Percentiles rank a stretch among this genome's conserved stretches.
phyloP scores from a whole-genome alignment of 1,140 invertebrate species.

The roundworm (Caenorhabditis elegans) region WBcel235 BX284602.5:8236001-8236500 shows the following conservation, averaged over 20 bases:
- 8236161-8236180: slow-evolving; percentile 62
- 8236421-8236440: slow-evolving; percentile 97
- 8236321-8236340: slow-evolving; percentile 97
- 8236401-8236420: slow-evolving; percentile 65
- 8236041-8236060: slow-evolving; percentile 83
- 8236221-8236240: slow-evolving; percentile 76
- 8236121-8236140: background rate
- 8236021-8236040: slow-evolving; percentile 92
- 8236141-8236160: background rate
- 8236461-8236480: slow-evolving; percentile 97
- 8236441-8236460: slow-evolving; percentile 96
- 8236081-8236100: slow-evolving; percentile 90
- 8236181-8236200: slow-evolving; percentile 66
- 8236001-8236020: slow-evolving; percentile 66
- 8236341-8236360: slow-evolving; percentile 67
- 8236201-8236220: slow-evolving; percentile 70
- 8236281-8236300: slow-evolving; percentile 88
- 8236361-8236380: background rate
- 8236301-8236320: slow-evolving; percentile 96
- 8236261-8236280: background rate
- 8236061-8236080: slow-evolving; percentile 83
- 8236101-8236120: slow-evolving; percentile 75
- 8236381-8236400: slow-evolving; percentile 67
- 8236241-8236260: no score
- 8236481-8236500: slow-evolving; percentile 94